These are phyloP conservation scores for Tipula lateralis DNA, from an alignment of 2,888 invertebrate genomes.

Conservation along the genomic window DNA sequence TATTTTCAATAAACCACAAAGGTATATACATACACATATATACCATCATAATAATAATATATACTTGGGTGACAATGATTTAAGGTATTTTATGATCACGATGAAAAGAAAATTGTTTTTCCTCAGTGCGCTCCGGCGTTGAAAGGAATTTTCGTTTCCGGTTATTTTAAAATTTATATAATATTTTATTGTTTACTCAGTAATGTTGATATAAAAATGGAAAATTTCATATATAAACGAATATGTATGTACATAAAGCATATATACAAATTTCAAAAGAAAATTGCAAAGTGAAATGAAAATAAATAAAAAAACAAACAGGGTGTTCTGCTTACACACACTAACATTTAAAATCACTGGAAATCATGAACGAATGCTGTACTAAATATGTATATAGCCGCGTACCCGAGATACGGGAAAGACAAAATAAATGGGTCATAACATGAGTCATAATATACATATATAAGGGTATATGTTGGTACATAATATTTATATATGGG, in stretches of 20 bases:
- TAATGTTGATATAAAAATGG: not conserved
- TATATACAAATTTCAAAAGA: not conserved
- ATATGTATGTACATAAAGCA: not conserved
- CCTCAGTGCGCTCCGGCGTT: not conserved
- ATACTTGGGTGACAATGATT: not conserved
- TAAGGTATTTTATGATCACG: constrained; percentile 15
- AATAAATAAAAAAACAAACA: not conserved
- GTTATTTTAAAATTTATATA: not conserved
- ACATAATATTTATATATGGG: constrained; percentile 1
- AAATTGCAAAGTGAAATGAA: not conserved
- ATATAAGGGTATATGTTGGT: not conserved
- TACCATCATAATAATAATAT: too few species aligned
- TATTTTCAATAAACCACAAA: not conserved
- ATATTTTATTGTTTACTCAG: not conserved
- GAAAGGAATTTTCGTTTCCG: not conserved
- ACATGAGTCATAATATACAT: too few species aligned
- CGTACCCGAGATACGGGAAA: not conserved
- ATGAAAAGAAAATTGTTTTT: not conserved
- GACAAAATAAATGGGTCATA: not conserved
- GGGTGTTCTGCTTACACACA: not conserved
- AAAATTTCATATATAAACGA: not conserved
- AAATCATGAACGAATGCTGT: not conserved
- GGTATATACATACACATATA: not conserved
- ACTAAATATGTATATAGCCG: not conserved
- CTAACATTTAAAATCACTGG: not conserved